phyloP scores from a whole-genome alignment of 1,140 invertebrate genomes.

The Platorchestia sp. region DNA sequence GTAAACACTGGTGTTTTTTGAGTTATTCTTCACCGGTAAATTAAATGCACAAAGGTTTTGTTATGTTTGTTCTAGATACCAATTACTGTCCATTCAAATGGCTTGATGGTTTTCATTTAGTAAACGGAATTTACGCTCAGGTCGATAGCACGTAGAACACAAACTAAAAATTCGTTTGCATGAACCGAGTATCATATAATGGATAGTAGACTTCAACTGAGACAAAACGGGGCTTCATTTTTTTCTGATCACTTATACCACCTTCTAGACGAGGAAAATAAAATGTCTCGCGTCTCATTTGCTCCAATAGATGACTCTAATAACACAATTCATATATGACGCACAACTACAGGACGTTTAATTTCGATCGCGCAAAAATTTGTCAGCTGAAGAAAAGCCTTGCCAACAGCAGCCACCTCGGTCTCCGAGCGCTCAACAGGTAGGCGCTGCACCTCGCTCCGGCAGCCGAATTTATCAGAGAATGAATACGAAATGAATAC shows the following conservation, averaged over 20 bases:
- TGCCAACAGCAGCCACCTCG: not conserved
- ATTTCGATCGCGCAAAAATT: not conserved
- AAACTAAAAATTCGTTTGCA: not conserved
- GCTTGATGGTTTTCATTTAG: too few relatives aligned
- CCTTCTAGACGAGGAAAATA: not conserved
- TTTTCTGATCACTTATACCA: not conserved
- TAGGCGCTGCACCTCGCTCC: not conserved
- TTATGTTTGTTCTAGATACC: too few relatives aligned
- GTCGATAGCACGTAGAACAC: not conserved
- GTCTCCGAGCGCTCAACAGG: slow-evolving; percentile 28
- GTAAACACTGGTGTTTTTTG: too few relatives aligned
- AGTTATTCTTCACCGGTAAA: too few relatives aligned
- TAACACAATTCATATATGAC: not conserved
- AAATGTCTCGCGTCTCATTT: not conserved
- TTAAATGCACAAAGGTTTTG: too few relatives aligned
- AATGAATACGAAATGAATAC: not conserved
- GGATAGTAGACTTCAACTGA: not conserved
- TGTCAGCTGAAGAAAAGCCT: not conserved
- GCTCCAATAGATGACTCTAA: not conserved
- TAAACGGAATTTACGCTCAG: too few relatives aligned
- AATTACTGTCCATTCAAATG: too few relatives aligned
- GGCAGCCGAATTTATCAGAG: not conserved
- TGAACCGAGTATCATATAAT: not conserved
- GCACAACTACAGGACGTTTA: not conserved
- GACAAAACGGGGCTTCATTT: not conserved